A percentile compares a stretch with the other conserved stretches of the same genome.
These are phyloP conservation scores for Lepus europaeus DNA, from an alignment of 2,113 vertebrate species.

Conservation along the genomic window DNA sequence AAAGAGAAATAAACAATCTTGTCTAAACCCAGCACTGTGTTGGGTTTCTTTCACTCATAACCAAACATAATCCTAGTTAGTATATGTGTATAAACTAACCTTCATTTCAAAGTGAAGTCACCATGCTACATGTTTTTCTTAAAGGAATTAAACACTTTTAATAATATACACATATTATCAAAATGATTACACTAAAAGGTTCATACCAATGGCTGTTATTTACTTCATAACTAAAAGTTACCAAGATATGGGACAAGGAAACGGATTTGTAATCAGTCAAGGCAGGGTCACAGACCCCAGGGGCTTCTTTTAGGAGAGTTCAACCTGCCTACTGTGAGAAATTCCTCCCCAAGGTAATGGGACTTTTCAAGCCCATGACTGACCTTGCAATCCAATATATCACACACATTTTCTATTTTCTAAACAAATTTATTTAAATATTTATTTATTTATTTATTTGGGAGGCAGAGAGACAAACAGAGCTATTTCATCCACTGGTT, in stretches of 20 bases:
- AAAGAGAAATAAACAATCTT: conserved; percentile 29
- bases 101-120: conserved; percentile 54
- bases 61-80: background rate
- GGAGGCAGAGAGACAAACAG: too few relatives aligned
- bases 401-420: background rate
- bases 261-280: background rate
- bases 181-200: background rate
- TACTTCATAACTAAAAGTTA: background rate
- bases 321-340: background rate
- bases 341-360: background rate
- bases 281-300: background rate
- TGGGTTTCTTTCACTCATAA: conserved; percentile 1
- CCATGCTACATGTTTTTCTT: conserved; percentile 19
- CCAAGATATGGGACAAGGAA: background rate
- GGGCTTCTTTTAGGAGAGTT: background rate
- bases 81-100: background rate
- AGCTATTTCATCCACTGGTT: too few relatives aligned
- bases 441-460: too few relatives aligned
- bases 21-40: background rate
- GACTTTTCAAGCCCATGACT: conserved; percentile 24
- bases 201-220: background rate
- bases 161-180: background rate
- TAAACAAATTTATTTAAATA: background rate
- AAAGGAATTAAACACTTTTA: conserved; percentile 36
- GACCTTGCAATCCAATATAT: background rate